A percentile compares a stretch with the other conserved stretches of the same genome.
phyloP scores from a whole-genome alignment of 2,797 vertebrate genomes.

The Hipposideros larvatus region DNA sequence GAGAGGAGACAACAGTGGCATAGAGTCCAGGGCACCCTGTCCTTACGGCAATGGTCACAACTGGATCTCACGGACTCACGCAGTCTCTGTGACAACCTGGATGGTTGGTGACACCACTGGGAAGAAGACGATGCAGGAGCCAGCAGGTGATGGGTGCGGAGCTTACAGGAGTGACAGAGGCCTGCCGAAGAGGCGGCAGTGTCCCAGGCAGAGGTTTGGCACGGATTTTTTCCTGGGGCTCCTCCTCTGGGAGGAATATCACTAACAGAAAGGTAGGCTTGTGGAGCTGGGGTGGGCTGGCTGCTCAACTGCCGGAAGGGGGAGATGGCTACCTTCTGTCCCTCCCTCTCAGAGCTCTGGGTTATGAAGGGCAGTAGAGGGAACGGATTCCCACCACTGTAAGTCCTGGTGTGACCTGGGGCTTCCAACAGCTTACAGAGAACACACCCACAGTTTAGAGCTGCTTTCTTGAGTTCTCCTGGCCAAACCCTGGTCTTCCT shows the following conservation, averaged over 20 bases:
- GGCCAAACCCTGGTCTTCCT: slow-evolving; percentile 2
- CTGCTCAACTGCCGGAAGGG: not conserved
- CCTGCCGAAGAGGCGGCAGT: not conserved
- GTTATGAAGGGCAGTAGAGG: not conserved
- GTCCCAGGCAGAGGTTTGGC: slow-evolving; percentile 64
- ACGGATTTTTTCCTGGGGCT: slow-evolving; percentile 40
- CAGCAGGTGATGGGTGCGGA: not conserved
- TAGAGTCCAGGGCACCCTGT: slow-evolving; percentile 20
- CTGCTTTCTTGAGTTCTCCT: slow-evolving; percentile 48
- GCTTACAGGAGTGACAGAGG: not conserved
- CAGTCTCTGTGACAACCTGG: not conserved
- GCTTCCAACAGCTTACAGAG: slow-evolving; percentile 6
- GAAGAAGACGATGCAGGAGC: slow-evolving; percentile 1
- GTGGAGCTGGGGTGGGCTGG: not conserved
- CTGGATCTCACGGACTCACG: not conserved
- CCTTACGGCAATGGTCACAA: not conserved
- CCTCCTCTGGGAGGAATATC: not conserved
- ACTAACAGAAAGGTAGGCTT: slow-evolving; percentile 35
- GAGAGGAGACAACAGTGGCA: not conserved
- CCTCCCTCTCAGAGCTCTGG: not conserved
- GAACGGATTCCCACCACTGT: not conserved
- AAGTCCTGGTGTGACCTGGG: slow-evolving; percentile 38
- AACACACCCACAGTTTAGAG: not conserved
- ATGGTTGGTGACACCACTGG: not conserved
- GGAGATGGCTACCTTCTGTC: not conserved